phyloP scores from a whole-genome alignment of 2,888 invertebrate species.

The Synanthedon formicaeformis region DNA sequence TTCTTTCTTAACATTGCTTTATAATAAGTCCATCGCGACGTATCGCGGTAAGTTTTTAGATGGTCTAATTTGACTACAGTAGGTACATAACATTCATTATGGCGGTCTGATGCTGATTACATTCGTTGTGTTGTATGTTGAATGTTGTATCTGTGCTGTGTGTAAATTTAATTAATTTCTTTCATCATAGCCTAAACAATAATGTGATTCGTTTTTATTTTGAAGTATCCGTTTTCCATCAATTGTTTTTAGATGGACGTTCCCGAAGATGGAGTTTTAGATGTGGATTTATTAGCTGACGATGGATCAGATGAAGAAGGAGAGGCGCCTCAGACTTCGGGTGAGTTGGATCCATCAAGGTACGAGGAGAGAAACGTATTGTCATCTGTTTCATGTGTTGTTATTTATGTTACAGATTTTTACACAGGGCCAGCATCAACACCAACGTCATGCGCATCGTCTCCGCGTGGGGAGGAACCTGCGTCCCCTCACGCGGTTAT shows the following conservation, averaged over 20 bases:
- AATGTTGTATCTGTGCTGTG: constrained; percentile 30
- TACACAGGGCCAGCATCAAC: constrained; percentile 75
- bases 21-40: constrained; percentile 51
- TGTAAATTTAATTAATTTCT: constrained; percentile 41
- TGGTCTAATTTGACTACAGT: constrained; percentile 24
- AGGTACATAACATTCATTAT: constrained; percentile 64
- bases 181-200: constrained; percentile 22
- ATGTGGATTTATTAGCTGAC: constrained; percentile 80
- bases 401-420: constrained; percentile 31
- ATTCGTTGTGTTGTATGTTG: constrained; percentile 22
- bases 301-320: constrained; percentile 82
- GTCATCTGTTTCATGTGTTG: background rate
- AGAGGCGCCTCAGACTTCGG: constrained; percentile 71
- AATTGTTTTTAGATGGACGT: constrained; percentile 57
- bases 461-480: constrained; percentile 73
- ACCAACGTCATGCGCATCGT: constrained; percentile 74
- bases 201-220: background rate
- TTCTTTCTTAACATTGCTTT: constrained; percentile 37
- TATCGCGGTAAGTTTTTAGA: constrained; percentile 58
- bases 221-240: constrained; percentile 1
- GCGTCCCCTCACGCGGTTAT: constrained; percentile 69
- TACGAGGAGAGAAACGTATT: background rate
- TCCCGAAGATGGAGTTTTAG: constrained; percentile 64
- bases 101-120: constrained; percentile 61
- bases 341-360: constrained; percentile 39